These are phyloP conservation scores for Echinops telfairi DNA, from an alignment of 2,113 vertebrate genomes.

Conservation along the genomic window DNA sequence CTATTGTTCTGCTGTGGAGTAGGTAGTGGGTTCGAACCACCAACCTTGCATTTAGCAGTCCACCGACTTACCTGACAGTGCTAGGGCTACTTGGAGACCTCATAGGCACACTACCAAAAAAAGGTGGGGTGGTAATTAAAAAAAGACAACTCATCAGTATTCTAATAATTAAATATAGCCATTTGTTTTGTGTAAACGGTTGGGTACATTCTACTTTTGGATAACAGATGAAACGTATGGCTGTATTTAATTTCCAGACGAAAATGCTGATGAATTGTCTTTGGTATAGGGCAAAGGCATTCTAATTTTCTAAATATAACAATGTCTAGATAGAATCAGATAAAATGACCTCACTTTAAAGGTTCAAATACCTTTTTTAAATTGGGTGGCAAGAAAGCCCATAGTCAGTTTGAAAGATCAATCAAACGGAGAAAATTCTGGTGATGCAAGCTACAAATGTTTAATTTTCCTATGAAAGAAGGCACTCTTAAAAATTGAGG, in stretches of 20 bases:
- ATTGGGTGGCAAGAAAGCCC: neutral
- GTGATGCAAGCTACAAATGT: neutral
- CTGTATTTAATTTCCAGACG: neutral
- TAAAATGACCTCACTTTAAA: conserved; percentile 9
- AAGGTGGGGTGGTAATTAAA: too few relatives aligned
- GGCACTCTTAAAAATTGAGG: neutral
- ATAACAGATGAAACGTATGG: neutral
- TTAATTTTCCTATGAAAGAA: neutral
- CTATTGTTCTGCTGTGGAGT: too few relatives aligned
- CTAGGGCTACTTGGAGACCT: too few relatives aligned
- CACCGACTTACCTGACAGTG: too few relatives aligned
- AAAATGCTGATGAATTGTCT: neutral
- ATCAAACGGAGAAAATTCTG: neutral
- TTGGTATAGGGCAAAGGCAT: neutral
- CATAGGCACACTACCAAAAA: too few relatives aligned
- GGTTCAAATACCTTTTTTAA: neutral
- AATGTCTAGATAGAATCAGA: neutral
- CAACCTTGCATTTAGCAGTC: too few relatives aligned
- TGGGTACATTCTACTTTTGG: too few relatives aligned
- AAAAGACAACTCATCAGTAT: too few relatives aligned
- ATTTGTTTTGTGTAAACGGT: too few relatives aligned
- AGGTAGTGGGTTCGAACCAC: too few relatives aligned
- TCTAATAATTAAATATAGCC: too few relatives aligned
- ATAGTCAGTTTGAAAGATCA: neutral
- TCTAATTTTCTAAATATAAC: neutral